phyloP scores from a whole-genome alignment of 2,888 invertebrate genomes.

The Meandrusa payeni region DNA sequence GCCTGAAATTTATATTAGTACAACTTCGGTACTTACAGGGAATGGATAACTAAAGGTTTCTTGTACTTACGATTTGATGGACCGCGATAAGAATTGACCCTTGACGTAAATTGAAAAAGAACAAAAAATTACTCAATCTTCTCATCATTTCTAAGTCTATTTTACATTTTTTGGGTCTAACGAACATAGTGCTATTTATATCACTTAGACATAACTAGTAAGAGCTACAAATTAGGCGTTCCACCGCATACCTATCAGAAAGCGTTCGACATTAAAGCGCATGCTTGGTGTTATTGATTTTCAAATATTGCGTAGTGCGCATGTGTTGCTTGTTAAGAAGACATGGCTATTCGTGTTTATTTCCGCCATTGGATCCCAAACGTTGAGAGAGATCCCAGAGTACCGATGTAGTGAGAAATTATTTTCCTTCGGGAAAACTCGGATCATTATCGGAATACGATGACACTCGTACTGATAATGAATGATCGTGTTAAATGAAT shows the following conservation, averaged over 20 bases:
- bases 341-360: too few species aligned
- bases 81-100: constrained; percentile 77
- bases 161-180: constrained; percentile 66
- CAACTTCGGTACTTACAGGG: too few species aligned
- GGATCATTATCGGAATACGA: too few species aligned
- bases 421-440: too few species aligned
- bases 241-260: constrained; percentile 2
- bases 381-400: too few species aligned
- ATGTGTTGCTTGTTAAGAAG: constrained; percentile 33
- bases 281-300: constrained; percentile 65
- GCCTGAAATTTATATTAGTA: constrained; percentile 62
- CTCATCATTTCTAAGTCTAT: constrained; percentile 67
- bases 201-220: constrained; percentile 42
- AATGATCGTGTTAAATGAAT: too few species aligned
- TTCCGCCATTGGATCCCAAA: too few species aligned
- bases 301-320: constrained; percentile 48
- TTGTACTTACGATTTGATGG: constrained; percentile 75
- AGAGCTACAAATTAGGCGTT: constrained; percentile 41
- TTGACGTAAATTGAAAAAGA: constrained; percentile 75
- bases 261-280: constrained; percentile 42
- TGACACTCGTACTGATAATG: too few species aligned
- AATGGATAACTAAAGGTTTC: too few species aligned
- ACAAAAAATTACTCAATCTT: constrained; percentile 72
- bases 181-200: constrained; percentile 63
- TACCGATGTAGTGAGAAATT: too few species aligned